Percentiles rank a stretch among this genome's conserved stretches.
Evolutionary conservation across 2,113 vertebrate genomes (phyloP).

Genomic region (Thryonomys swinderianus): DNA sequence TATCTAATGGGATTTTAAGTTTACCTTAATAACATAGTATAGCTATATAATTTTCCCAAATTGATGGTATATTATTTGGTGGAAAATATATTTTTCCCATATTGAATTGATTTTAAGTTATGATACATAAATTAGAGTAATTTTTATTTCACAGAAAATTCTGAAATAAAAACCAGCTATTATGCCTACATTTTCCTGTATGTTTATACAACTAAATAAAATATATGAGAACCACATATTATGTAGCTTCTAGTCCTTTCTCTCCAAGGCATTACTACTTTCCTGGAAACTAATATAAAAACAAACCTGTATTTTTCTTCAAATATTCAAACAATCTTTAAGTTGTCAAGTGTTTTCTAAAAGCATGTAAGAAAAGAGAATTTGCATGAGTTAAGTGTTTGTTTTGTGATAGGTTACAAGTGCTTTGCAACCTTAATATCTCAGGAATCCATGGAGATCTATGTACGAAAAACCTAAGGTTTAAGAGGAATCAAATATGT

Average conservation of each 20-base stretch:
- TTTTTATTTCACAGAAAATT: conserved; percentile 31
- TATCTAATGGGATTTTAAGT: conserved; percentile 78
- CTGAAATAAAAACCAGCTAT: conserved; percentile 18
- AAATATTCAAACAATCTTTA: conserved; percentile 46
- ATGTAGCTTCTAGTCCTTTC: neutral
- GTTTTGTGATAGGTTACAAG: neutral
- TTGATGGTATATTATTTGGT: conserved; percentile 68
- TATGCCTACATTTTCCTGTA: neutral
- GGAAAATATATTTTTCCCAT: conserved; percentile 61
- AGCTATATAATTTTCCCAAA: conserved; percentile 66
- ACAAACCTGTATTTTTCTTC: conserved; percentile 15
- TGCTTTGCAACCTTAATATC: neutral
- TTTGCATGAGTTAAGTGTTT: neutral
- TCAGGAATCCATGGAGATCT: neutral
- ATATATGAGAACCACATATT: neutral
- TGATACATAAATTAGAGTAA: neutral
- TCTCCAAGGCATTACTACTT: neutral
- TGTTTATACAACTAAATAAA: conserved; percentile 28
- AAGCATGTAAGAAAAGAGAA: neutral
- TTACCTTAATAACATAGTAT: conserved; percentile 70
- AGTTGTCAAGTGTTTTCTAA: neutral
- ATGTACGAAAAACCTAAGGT: neutral
- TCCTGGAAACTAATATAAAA: neutral
- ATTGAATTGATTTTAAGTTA: conserved; percentile 13
- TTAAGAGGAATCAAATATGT: neutral